Base-by-base conservation (phyloP, 2,113 vertebrate species). In the Chlorodrepanis virens region DNA sequence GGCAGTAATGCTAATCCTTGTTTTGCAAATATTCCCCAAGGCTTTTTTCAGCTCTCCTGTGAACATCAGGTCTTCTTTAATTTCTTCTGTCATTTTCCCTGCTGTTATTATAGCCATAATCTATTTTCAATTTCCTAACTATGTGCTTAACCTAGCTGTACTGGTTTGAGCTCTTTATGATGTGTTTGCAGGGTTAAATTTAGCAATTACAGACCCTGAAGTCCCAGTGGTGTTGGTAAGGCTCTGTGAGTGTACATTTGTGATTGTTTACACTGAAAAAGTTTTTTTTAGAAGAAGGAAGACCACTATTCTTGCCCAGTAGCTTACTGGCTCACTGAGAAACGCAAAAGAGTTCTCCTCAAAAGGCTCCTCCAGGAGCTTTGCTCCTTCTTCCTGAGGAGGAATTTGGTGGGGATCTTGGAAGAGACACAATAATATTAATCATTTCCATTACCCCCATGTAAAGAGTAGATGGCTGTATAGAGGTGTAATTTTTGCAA, bases 1-100 rank as follows among this genome's bases (percentile, higher is more conserved):
- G 68, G 63, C 71, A 67, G 50, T 83, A 91, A 61, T 7, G 5
- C 42, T 95, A 85, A 93, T 95, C 90, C 90, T 88, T 88, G 85
- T 63, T 94, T 95, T 83, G 64, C 75, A 93, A 93, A 83, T 88
- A 95, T 67, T 96, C 90, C 89, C 67, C 64, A 74, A 70, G 90
- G 84, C 63, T 39, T 72, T 88, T 94, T 92, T 86, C 83, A 29
- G 8, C 27, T 88, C 63, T 80, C 71, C 75, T 74, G 79, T 31
- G 57, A 88, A 59, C 44, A 68, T 49, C 44, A 70, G 45, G 50
- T 77, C 75, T 45, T 72, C 85, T 94, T 90, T 93, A 74, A 90
- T 88, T 88, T 88, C 63, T 91, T 54, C 75, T 12, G 39, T 88
- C 12, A 21, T 92, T 91, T 95, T 81, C 47, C 24, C 33, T 69